phyloP scores from a whole-genome alignment of 37 sponge, comb jelly and placozoan genomes.

The Bolinopsis microptera region DNA sequence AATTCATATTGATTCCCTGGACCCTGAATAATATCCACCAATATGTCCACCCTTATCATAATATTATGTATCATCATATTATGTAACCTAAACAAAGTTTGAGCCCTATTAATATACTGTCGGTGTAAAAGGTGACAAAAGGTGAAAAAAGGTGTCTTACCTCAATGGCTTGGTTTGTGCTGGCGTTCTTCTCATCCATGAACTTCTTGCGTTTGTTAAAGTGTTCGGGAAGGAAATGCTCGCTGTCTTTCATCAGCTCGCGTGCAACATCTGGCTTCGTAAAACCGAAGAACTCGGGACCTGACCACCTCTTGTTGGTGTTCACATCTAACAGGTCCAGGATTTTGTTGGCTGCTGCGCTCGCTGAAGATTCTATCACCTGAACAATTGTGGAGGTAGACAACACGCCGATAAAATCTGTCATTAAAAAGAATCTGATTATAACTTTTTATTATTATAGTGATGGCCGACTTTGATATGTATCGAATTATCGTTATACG shows the following conservation, averaged over 20 bases:
- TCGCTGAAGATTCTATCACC: slow-evolving; percentile 61
- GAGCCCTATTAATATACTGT: no score
- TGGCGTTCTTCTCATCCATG: slow-evolving; percentile 3
- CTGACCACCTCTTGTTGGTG: slow-evolving; percentile 61
- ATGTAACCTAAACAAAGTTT: no score
- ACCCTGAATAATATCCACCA: no score
- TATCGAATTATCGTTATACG: no score
- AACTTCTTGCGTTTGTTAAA: slow-evolving; percentile 62
- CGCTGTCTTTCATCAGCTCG: slow-evolving; percentile 64
- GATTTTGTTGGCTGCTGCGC: slow-evolving; percentile 64
- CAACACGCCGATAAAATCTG: no score
- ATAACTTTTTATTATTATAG: neutral
- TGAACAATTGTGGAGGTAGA: no score
- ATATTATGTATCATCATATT: no score
- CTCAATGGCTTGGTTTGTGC: slow-evolving; percentile 11
- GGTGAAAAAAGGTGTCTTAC: no score
- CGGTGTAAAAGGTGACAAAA: no score
- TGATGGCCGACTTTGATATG: neutral
- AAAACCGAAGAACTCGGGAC: slow-evolving; percentile 65
- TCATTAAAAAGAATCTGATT: no score
- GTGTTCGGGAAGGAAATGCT: slow-evolving; percentile 64
- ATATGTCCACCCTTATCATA: no score
- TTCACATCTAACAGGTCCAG: slow-evolving; percentile 62
- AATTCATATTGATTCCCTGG: no score
- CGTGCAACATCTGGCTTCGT: slow-evolving; percentile 63